Evolutionary conservation across 2,797 vertebrate species (phyloP).

Genomic region (Gymnothorax reevesii): DNA sequence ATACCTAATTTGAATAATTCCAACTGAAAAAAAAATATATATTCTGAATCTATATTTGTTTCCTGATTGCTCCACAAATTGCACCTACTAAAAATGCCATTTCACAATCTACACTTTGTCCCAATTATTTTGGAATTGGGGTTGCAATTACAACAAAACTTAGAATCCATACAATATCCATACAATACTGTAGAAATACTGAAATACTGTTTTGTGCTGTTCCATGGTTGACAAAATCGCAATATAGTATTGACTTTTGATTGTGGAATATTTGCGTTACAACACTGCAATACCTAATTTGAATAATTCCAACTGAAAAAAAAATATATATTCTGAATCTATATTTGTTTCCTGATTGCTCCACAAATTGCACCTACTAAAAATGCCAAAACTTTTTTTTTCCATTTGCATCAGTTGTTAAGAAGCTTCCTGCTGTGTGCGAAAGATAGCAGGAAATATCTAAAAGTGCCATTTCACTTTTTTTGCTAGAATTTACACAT

Average conservation of each 20-base stretch:
- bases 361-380: neutral
- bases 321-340: neutral
- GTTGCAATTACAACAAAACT: neutral
- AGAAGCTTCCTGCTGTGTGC: neutral
- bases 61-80: neutral
- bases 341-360: neutral
- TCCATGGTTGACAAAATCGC: neutral
- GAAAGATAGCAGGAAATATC: neutral
- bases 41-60: constrained; percentile 7
- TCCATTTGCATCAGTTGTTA: neutral
- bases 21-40: neutral
- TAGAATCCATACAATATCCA: neutral
- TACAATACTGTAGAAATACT: neutral
- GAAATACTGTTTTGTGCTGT: neutral
- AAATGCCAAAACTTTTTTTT: neutral
- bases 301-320: neutral
- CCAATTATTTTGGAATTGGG: too few species aligned
- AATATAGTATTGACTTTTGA: neutral
- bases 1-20: neutral
- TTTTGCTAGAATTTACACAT: neutral
- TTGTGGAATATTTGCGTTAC: neutral
- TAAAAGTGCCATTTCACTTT: neutral
- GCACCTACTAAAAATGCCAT: neutral
- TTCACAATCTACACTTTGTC: too few species aligned
- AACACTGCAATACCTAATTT: neutral